Percentiles rank a stretch among this genome's conserved stretches.
Evolutionary conservation across 2,888 invertebrate genomes (phyloP).

Genomic region (Cheiracanthium punctorium): DNA sequence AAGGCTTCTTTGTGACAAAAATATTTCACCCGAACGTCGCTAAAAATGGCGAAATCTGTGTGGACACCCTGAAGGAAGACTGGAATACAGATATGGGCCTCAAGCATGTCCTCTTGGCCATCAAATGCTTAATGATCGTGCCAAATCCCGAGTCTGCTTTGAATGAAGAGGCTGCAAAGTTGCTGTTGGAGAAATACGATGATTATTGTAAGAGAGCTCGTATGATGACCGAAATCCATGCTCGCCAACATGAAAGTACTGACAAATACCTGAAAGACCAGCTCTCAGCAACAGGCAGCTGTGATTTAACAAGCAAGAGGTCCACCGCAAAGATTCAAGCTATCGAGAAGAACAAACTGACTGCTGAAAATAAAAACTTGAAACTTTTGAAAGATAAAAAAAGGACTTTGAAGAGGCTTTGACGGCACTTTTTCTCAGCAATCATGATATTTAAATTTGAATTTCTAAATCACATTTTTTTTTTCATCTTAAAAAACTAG

Average conservation of each 20-base stretch:
- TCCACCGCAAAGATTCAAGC: slow-evolving; percentile 90
- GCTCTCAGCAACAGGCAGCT: slow-evolving; percentile 74
- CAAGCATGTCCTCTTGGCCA: slow-evolving; percentile 92
- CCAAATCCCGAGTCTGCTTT: slow-evolving; percentile 98
- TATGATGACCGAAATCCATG: slow-evolving; percentile 94
- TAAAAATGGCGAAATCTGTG: slow-evolving; percentile 95
- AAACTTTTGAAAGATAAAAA: slow-evolving; percentile 86
- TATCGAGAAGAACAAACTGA: slow-evolving; percentile 83
- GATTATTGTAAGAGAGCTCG: slow-evolving; percentile 91
- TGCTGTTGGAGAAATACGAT: slow-evolving; percentile 93
- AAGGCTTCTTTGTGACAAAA: slow-evolving; percentile 92
- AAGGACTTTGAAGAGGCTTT: slow-evolving; percentile 89
- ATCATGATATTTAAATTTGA: not conserved
- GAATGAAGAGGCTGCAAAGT: slow-evolving; percentile 96
- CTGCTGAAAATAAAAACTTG: slow-evolving; percentile 81
- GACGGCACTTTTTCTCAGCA: slow-evolving; percentile 77
- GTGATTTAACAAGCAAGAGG: slow-evolving; percentile 79
- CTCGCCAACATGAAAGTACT: slow-evolving; percentile 75
- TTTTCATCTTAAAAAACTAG: slow-evolving; percentile 41
- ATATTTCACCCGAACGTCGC: slow-evolving; percentile 98
- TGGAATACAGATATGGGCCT: slow-evolving; percentile 97
- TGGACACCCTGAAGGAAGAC: slow-evolving; percentile 95
- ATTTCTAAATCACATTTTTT: slow-evolving; percentile 38
- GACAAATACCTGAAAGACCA: slow-evolving; percentile 72
- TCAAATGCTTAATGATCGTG: slow-evolving; percentile 96